Evolutionary conservation across 2,797 vertebrate genomes (phyloP).

Genomic region (Pagetopsis macropterus): DNA sequence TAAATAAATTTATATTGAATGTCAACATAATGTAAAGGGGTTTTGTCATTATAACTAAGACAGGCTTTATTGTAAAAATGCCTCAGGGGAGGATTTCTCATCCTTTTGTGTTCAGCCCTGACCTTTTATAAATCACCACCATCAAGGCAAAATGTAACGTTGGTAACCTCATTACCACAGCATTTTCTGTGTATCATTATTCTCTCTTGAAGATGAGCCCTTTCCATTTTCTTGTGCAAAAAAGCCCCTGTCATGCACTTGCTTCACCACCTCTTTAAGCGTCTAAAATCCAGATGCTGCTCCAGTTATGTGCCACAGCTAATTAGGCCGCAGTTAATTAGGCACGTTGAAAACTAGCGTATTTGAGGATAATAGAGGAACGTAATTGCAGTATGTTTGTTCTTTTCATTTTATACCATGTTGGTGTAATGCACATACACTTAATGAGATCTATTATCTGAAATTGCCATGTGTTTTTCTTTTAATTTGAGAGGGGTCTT

Average conservation of each 20-base stretch:
- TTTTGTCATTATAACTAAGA: constrained; percentile 27
- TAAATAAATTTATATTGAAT: not conserved
- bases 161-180: not conserved
- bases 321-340: constrained; percentile 64
- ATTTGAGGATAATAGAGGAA: constrained; percentile 18
- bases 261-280: constrained; percentile 27
- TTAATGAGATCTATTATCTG: constrained; percentile 15
- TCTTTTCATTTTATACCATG: constrained; percentile 20
- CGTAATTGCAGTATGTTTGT: constrained; percentile 23
- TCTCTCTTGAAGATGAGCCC: not conserved
- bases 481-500: constrained; percentile 8
- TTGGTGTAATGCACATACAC: constrained; percentile 18
- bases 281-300: constrained; percentile 56
- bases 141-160: not conserved
- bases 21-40: constrained; percentile 5
- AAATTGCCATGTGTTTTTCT: constrained; percentile 14
- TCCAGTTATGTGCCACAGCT: constrained; percentile 45
- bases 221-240: constrained; percentile 1
- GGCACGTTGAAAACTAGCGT: constrained; percentile 26
- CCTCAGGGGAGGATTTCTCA: not conserved
- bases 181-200: not conserved
- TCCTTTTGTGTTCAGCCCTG: too few species aligned
- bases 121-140: not conserved
- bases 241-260: constrained; percentile 7
- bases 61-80: constrained; percentile 36